Base-by-base conservation (phyloP, 2,888 invertebrate genomes). In the Podabrus alpinus region DNA sequence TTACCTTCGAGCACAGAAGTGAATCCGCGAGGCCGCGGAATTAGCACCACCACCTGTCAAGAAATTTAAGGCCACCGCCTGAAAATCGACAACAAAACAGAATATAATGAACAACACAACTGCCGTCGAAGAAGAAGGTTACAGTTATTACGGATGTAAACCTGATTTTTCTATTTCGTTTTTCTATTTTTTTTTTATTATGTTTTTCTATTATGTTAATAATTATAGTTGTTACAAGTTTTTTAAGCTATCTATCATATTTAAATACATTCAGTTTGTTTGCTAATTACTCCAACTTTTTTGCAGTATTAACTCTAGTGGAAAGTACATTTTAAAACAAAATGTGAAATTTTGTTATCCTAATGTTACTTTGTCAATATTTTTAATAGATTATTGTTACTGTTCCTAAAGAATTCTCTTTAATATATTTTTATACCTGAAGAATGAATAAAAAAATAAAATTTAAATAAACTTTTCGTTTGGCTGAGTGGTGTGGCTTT, bases 141-240 rank as follows among this genome's bases (percentile, higher is more conserved):
- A 85, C 78, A 90, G 91, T 0, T 89, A 86, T 79, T 92, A 92
- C 71, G 90, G 90, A 0, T 83, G 84, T 1, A 85, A 83, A 72
- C 88, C 90, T 0, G 81, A 81, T 0, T 81, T 17, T 7, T 19
- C 10, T 13, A 45, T 45, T n/a, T 45, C 45, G 45, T 45, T n/a
- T 45, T n/a, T n/a, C n/a, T 45, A 45, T n/a, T n/a, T n/a, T n/a
- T n/a, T n/a, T n/a, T n/a, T 24, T 45, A n/a, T 45, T n/a, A n/a
- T n/a, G 45, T 45, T n/a, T 45, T 45, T 0, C n/a, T 45, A n/a
- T 11, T 29, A 3, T n/a, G n/a, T n/a, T n/a, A n/a, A n/a, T n/a
- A n/a, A n/a, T n/a, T n/a, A n/a, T n/a, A n/a, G n/a, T n/a, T n/a
- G n/a, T n/a, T n/a, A n/a, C n/a, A n/a, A n/a, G n/a, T n/a, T n/a